Evolutionary conservation across 2,888 invertebrate genomes (phyloP).

Genomic region (Hypolimnas misippus): DNA sequence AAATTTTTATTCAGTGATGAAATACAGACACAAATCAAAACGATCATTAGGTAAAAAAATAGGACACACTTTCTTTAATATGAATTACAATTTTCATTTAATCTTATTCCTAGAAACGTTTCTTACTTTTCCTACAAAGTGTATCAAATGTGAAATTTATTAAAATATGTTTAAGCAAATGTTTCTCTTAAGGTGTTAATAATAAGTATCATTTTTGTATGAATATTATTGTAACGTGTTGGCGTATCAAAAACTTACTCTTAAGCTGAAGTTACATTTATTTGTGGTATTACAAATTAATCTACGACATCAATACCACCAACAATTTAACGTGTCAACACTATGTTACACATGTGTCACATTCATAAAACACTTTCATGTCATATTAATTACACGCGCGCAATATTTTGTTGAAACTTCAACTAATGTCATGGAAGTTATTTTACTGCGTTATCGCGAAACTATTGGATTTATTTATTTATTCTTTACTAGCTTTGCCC

Average conservation of each 20-base stretch:
- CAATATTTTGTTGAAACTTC: too few relatives aligned
- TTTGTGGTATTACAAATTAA: too few relatives aligned
- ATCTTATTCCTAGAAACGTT: neutral
- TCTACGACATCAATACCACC: too few relatives aligned
- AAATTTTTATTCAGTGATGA: neutral
- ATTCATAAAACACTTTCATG: too few relatives aligned
- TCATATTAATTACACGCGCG: too few relatives aligned
- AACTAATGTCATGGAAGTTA: too few relatives aligned
- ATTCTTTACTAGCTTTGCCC: too few relatives aligned
- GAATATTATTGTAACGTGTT: conserved; percentile 3
- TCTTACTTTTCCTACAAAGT: neutral
- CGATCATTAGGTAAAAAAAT: neutral
- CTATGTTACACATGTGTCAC: too few relatives aligned
- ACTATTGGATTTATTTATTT: too few relatives aligned
- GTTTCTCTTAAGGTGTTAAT: neutral
- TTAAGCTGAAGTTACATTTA: too few relatives aligned
- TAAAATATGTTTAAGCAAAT: neutral
- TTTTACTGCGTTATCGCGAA: too few relatives aligned
- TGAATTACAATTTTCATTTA: neutral
- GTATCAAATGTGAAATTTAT: neutral
- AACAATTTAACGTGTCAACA: too few relatives aligned
- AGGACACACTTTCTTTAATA: neutral
- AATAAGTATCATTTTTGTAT: conserved; percentile 9
- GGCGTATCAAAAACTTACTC: conserved; percentile 5
- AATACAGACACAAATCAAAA: conserved; percentile 2